These are phyloP conservation scores for Hermetia illucens DNA, from an alignment of 1,140 invertebrate genomes.

Conservation along the genomic window DNA sequence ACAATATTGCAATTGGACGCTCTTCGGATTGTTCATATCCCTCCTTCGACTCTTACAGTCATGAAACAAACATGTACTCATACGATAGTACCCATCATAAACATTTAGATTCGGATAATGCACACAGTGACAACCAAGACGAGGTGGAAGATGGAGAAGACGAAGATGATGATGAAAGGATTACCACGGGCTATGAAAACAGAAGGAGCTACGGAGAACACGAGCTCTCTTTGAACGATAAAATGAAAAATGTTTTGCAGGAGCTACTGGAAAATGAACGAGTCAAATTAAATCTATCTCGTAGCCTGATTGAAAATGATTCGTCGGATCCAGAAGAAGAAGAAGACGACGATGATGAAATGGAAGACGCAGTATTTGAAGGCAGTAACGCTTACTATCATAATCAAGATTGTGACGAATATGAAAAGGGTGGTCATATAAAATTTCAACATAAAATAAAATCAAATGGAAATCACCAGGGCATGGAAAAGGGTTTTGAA, in stretches of 20 bases:
- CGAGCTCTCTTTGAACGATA: conserved; percentile 30
- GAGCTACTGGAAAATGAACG: conserved; percentile 28
- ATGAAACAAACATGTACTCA: no score
- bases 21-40: conserved; percentile 7
- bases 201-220: not conserved
- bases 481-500: not conserved
- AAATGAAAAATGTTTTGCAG: conserved; percentile 32
- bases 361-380: no score
- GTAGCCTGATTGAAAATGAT: conserved; percentile 23
- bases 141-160: conserved; percentile 1
- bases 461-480: not conserved
- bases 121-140: not conserved
- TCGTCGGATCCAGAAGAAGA: conserved; percentile 10
- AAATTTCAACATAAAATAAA: not conserved
- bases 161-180: conserved; percentile 5
- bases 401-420: conserved; percentile 16
- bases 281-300: conserved; percentile 31
- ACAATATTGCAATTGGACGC: conserved; percentile 23
- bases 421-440: conserved; percentile 15
- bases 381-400: no score
- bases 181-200: not conserved
- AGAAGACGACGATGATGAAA: conserved; percentile 16
- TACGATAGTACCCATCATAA: conserved; percentile 8
- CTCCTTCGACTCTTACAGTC: no score
- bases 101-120: conserved; percentile 11